Base-by-base conservation (phyloP, 2,888 invertebrate genomes). In the Pammene fasciana region DNA sequence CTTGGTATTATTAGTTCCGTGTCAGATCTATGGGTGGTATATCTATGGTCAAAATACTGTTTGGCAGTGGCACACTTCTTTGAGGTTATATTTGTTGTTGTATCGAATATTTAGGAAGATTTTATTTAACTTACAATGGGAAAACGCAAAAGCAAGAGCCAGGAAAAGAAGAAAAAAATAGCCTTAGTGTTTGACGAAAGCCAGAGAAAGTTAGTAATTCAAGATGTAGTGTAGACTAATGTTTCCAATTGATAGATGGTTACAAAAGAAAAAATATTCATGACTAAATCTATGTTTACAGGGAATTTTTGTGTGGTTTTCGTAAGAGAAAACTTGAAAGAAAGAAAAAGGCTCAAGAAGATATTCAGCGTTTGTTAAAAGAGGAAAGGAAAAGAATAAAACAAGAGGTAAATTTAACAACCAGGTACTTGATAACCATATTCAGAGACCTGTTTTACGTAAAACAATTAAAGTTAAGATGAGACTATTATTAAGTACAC, bases 241-340 rank as follows among this genome's bases (percentile, higher is more conserved):
- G 13, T 38, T 64, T 9, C 26, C 52, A 59, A 65, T 60, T 13
- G n/a, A 36, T 46, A 34, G 46, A 34, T 13, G 38, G 10, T 57
- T 60, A n/a, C n/a, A n/a, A n/a, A n/a, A n/a, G n/a, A 60, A 54
- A 45, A 54, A 66, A 48, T 18, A 50, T n/a, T 46, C 48, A 16
- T 18, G n/a, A 46, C 54, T 59, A 56, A 61, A 55, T 68, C 56
- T 67, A 18, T 73, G 16, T 73, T 85, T 93, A 66, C 81, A 97
- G 97, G 80, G 96, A 97, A 56, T 97, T 96, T 82, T 86, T 97
- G 38, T 95, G 95, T 73, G 97, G 97, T 1, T 97, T 97, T 82
- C 96, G 94, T 56, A 97, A 97, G 88, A 92, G 97, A 73, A 97
- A 97, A 83, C 85, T 96, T 55, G 95, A 96, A 82, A 93, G 97